phyloP scores from a whole-genome alignment of 1,140 invertebrate genomes.

The Drosophila ohnishii region DNA sequence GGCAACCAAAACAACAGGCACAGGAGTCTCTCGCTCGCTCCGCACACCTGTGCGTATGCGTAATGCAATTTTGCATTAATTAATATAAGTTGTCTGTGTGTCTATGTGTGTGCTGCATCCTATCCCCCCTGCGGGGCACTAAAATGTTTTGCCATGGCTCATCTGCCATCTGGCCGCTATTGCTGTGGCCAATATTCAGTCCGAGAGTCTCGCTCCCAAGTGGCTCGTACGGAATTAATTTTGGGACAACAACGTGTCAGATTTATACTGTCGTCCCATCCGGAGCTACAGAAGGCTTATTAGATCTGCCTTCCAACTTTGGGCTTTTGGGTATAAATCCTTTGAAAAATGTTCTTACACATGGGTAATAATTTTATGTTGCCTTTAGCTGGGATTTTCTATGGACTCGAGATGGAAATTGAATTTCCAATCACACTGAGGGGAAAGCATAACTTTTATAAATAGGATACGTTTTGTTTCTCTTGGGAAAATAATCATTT shows the following conservation, averaged over 20 bases:
- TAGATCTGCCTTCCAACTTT: conserved; percentile 38
- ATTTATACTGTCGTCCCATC: conserved; percentile 38
- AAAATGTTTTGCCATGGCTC: conserved; percentile 62
- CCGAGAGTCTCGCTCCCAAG: conserved; percentile 21
- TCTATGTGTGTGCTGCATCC: not conserved
- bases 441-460: too few species aligned
- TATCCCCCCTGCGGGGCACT: conserved; percentile 51
- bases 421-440: conserved; percentile 19
- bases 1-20: not conserved
- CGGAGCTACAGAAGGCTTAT: conserved; percentile 31
- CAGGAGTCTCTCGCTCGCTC: not conserved
- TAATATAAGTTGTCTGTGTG: conserved; percentile 61
- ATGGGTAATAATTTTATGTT: conserved; percentile 30
- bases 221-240: conserved; percentile 74
- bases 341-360: conserved; percentile 23
- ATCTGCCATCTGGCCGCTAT: conserved; percentile 47
- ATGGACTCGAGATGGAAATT: conserved; percentile 7
- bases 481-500: too few species aligned
- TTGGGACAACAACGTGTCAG: conserved; percentile 71
- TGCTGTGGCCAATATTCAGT: conserved; percentile 43
- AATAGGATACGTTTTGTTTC: not conserved
- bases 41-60: conserved; percentile 78
- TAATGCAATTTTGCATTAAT: conserved; percentile 80
- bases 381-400: conserved; percentile 1
- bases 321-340: conserved; percentile 16